A percentile compares a stretch with the other conserved stretches of the same genome.
Evolutionary conservation across 2,888 invertebrate genomes (phyloP).

Genomic region (Zonitis immaculata): DNA sequence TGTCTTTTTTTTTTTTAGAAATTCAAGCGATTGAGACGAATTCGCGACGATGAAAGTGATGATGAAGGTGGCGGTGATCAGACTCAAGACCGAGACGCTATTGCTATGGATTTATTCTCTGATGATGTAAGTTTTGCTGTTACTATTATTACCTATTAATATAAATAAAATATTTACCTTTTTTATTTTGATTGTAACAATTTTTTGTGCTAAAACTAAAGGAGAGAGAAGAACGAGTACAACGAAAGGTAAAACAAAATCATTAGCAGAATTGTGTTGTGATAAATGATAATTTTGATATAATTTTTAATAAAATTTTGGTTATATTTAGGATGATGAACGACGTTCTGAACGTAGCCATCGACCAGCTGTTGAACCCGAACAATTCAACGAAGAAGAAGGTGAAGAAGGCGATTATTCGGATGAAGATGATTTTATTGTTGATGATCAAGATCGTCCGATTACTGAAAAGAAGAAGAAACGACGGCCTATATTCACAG

Average conservation of each 20-base stretch:
- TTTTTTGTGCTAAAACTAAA: constrained; percentile 18
- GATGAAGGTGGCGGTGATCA: constrained; percentile 77
- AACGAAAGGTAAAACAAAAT: constrained; percentile 27
- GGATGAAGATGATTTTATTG: constrained; percentile 95
- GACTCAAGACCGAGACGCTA: constrained; percentile 77
- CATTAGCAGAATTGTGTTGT: too few relatives aligned
- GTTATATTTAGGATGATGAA: constrained; percentile 70
- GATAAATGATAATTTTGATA: too few relatives aligned
- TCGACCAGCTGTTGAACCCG: constrained; percentile 57
- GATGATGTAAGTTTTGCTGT: constrained; percentile 64
- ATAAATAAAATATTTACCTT: too few relatives aligned
- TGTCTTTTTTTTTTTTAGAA: constrained; percentile 68
- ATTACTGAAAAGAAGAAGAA: constrained; percentile 77
- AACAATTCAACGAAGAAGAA: constrained; percentile 70
- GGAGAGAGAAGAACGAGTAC: constrained; percentile 37
- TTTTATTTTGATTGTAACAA: constrained; percentile 2
- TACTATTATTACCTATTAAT: too few relatives aligned
- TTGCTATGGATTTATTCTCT: constrained; percentile 85
- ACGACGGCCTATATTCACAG: constrained; percentile 76
- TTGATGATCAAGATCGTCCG: constrained; percentile 90
- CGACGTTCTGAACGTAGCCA: constrained; percentile 67
- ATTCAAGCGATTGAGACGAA: constrained; percentile 77
- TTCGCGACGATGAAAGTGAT: constrained; percentile 89
- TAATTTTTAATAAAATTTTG: background rate
- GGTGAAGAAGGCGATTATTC: constrained; percentile 71